Evolutionary conservation across 2,888 invertebrate species (phyloP).

Genomic region (Drosophila quasianomalipes): DNA sequence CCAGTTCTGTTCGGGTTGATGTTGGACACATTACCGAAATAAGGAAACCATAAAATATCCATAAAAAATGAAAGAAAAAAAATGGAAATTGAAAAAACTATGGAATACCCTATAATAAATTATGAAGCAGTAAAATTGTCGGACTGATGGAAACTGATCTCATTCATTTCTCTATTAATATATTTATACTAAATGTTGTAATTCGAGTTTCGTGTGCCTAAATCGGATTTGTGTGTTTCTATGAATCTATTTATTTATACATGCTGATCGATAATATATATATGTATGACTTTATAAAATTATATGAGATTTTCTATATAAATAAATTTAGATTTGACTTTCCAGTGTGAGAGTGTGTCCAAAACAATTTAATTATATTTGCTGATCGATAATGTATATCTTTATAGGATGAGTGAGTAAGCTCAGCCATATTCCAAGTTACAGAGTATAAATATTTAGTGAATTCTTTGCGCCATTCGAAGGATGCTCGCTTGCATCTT

Average conservation of each 20-base stretch:
- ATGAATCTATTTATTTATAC: neutral
- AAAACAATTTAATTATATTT: neutral
- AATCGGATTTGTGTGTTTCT: neutral
- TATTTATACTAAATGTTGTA: neutral
- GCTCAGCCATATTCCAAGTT: neutral
- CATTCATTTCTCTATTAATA: neutral
- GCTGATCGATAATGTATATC: neutral
- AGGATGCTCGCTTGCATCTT: conserved; percentile 48
- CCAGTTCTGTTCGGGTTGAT: conserved; percentile 26
- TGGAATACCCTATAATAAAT: neutral
- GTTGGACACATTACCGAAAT: conserved; percentile 40
- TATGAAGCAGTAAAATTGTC: too few species aligned
- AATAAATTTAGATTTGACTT: neutral
- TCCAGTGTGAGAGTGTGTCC: neutral
- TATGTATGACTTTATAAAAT: neutral
- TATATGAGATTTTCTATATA: neutral
- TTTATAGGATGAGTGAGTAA: neutral
- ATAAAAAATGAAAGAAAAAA: conserved; percentile 2
- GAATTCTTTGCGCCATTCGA: conserved; percentile 36
- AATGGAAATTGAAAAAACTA: neutral
- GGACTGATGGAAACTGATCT: neutral
- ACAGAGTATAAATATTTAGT: conserved; percentile 33
- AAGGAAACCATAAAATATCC: conserved; percentile 60
- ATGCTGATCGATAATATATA: neutral
- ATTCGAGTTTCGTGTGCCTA: accelerated